Evolutionary conservation across 2,888 invertebrate genomes (phyloP), one percentile per base, ranked within the genome.

Genomic region (Chrysopilus asiliformis): DNA sequence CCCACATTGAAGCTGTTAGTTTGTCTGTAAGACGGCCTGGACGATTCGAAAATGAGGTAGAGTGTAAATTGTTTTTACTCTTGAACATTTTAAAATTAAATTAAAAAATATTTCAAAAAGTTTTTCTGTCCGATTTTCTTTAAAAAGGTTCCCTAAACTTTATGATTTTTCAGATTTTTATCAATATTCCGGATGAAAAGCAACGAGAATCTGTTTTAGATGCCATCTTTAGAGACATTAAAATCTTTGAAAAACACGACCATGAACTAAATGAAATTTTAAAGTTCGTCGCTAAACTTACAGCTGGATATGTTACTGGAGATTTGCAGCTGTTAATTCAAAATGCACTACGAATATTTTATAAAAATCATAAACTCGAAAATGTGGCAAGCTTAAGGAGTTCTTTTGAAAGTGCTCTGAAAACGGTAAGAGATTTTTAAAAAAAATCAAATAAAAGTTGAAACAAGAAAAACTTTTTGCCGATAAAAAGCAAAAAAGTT

Each of bases 291-390:
- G 67, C 69, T 2, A 52, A 54, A 22, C 56, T 65, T 39, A 74
- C 73, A 0, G 69, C 70, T 20, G 74, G 74, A 13, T 74, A 65
- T 56, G 68, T 70, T 6, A 64, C 68, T 4, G 68, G 70, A 3
- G 75, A 76, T 55, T 49, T 76, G 15, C 55, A 56, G 1, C 52
- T 66, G 6, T 49, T 75, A 9, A 55, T 66, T 32, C 58, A 66
- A 10, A 55, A 58, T 29, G 49, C 60, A 10, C 45, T 49, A n/a
- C 52, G 57, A 32, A 33, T 47, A 6, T 22, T 52, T 12, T 26
- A 34, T 19, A 37, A 20, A 18, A 24, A 38, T 15, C 16, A 13
- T 8, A 9, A n/a, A 18, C 13, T 5, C 8, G 18, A 12, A 16
- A 24, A 25, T 12, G 9, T 26, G n/a, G 14, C 24, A n/a, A n/a